Evolutionary conservation across 1,140 invertebrate genomes (phyloP).

Genomic region (Paralvinella palmiformis): DNA sequence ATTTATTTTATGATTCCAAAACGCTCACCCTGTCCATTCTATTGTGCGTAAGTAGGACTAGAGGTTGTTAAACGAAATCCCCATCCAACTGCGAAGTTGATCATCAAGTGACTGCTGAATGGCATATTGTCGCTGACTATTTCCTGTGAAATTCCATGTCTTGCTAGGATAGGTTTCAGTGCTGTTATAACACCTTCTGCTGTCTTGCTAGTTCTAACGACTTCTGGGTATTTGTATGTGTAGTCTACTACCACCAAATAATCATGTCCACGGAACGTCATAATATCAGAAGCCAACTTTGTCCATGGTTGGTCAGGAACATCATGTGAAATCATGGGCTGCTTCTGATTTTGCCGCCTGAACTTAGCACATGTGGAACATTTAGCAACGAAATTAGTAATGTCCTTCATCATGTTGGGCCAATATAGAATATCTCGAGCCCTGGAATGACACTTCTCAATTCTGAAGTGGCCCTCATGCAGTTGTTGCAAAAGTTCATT

Average conservation of each 20-base stretch:
- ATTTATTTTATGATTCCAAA: conserved; percentile 7
- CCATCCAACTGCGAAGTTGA: conserved; percentile 10
- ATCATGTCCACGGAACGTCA: not conserved
- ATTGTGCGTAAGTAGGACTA: not conserved
- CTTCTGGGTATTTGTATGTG: conserved; percentile 10
- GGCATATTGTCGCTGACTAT: conserved; percentile 16
- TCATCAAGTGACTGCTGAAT: not conserved
- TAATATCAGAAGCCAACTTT: conserved; percentile 6
- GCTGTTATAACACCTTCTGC: not conserved
- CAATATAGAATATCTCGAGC: no score
- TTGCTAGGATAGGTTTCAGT: not conserved
- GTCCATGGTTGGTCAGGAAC: conserved; percentile 7
- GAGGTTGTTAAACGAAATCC: not conserved
- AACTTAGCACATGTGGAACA: not conserved
- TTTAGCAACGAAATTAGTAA: not conserved
- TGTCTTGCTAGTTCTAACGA: not conserved
- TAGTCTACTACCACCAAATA: conserved; percentile 16
- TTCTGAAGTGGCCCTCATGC: no score
- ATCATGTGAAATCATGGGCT: not conserved
- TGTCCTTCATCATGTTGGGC: no score
- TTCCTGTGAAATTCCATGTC: conserved; percentile 8
- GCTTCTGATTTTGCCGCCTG: not conserved
- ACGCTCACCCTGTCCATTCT: conserved; percentile 9
- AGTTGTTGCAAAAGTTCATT: no score
- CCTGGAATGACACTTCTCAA: no score